These are phyloP conservation scores for Rhabdomys pumilio DNA, from an alignment of 2,797 vertebrate genomes.

Conservation along the genomic window DNA sequence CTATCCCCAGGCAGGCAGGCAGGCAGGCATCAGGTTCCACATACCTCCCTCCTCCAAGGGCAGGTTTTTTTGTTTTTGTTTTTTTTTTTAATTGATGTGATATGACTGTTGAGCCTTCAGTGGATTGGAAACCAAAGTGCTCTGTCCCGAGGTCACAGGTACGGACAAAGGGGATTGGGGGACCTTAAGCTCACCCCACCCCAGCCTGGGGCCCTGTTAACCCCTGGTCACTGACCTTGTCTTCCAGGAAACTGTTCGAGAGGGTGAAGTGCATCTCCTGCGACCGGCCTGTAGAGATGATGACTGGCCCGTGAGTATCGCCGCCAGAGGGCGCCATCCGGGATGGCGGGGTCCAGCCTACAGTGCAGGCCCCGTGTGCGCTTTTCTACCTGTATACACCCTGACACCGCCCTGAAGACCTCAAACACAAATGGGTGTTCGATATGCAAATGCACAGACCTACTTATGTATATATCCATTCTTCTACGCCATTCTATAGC, in stretches of 20 bases:
- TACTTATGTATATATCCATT: neutral
- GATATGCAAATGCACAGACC: neutral
- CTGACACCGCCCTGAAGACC: neutral
- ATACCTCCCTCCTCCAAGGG: neutral
- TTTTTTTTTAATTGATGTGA: neutral
- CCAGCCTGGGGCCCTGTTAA: neutral
- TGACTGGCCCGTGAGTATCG: constrained; percentile 84
- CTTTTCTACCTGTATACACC: neutral
- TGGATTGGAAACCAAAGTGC: neutral
- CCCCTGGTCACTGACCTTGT: neutral
- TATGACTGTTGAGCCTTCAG: no score
- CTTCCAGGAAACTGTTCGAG: constrained; percentile 87
- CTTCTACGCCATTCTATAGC: neutral
- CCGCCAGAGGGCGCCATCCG: neutral
- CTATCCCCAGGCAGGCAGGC: neutral
- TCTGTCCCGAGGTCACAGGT: neutral
- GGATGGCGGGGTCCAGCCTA: neutral
- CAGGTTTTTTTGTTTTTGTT: neutral
- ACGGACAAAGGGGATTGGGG: neutral
- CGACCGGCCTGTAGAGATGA: constrained; percentile 80
- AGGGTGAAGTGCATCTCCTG: constrained; percentile 88
- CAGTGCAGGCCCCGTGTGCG: neutral
- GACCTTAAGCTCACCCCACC: neutral
- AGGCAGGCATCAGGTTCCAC: neutral
- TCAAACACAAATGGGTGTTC: neutral